Percentiles rank a stretch among this genome's conserved stretches.
Conservation (phyloP, 2,797 vertebrate genomes). For the Labroides dimidiatus region DNA sequence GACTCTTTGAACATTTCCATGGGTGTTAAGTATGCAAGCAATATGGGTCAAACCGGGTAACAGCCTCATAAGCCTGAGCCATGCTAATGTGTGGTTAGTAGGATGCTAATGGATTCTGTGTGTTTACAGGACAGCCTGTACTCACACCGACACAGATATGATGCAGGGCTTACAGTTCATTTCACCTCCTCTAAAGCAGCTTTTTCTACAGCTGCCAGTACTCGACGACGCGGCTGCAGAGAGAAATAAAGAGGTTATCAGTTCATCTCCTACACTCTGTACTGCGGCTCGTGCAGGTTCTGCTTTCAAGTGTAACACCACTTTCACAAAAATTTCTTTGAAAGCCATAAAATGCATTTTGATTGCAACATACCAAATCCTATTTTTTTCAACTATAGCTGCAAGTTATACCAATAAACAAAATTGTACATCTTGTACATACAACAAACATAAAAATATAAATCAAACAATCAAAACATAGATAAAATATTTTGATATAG, state of each 20-base stretch:
- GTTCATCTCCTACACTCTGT: not conserved
- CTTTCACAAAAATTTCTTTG: not conserved
- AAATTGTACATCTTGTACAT: too few relatives aligned
- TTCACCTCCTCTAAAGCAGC: not conserved
- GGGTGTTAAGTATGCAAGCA: not conserved
- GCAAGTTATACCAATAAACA: too few relatives aligned
- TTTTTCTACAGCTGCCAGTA: too few relatives aligned
- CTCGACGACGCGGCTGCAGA: not conserved
- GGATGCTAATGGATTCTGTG: constrained; percentile 35
- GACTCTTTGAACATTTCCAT: not conserved
- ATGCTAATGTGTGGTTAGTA: constrained; percentile 28
- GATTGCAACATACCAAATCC: not conserved
- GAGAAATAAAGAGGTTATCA: not conserved
- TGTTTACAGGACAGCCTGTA: constrained; percentile 12
- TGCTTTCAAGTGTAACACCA: too few relatives aligned
- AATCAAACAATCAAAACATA: too few relatives aligned
- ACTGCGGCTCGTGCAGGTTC: not conserved
- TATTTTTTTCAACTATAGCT: too few relatives aligned
- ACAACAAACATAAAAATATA: too few relatives aligned
- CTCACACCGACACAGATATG: constrained; percentile 9
- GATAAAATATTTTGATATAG: too few relatives aligned
- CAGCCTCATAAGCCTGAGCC: constrained; percentile 34
- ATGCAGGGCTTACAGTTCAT: not conserved
- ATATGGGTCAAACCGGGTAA: constrained; percentile 25
- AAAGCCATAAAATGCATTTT: not conserved